Base-by-base conservation (phyloP, 2,888 invertebrate species). In the Hirudinaria manillensis region DNA sequence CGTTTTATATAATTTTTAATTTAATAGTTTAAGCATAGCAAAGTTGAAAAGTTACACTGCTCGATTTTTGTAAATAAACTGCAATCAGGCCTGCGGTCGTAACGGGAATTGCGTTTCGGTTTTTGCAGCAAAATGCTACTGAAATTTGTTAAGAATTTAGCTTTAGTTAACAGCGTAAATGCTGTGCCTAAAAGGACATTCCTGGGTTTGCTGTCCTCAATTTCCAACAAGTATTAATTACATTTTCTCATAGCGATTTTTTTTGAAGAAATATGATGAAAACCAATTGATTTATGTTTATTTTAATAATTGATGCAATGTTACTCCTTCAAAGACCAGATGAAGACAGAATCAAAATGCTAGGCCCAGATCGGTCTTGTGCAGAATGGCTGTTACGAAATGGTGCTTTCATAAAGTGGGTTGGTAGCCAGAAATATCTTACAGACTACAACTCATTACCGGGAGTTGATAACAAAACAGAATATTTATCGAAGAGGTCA, bases 351-450 rank as follows among this genome's bases (percentile, higher is more conserved):
- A 79, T 82, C 10, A 80, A 81, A 74, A 76, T 80, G 80, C 88
- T 94, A 65, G 98, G 98, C 0, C 90, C 95, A 0, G 93, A 98
- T 83, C 87, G 93, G 74, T 90, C 91, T 3, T 96, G 96, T 85
- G 94, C 96, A 0, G 97, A 98, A 86, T 98, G 98, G 97, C 87
- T 97, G 7, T 86, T 98, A 38, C 89, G 91, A 79, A 95, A 95
- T 86, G 96, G 96, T 2, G 96, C 93, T 3, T 87, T 88, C 76
- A 89, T 97, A 0, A 89, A 89, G 77, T 94, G 92, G 89, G 87
- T 87, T 53, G 88, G 88, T 53, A 80, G 82, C 6, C 81, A 85
- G 0, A 80, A 81, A 4, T 88, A 86, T 80, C 83, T 89, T 61
- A 84, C 86, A 70, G 90, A 94, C 85, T 95, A 93, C 83, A 93